phyloP scores from a whole-genome alignment of 2,888 invertebrate species.

The Neocrepidodera transversa region DNA sequence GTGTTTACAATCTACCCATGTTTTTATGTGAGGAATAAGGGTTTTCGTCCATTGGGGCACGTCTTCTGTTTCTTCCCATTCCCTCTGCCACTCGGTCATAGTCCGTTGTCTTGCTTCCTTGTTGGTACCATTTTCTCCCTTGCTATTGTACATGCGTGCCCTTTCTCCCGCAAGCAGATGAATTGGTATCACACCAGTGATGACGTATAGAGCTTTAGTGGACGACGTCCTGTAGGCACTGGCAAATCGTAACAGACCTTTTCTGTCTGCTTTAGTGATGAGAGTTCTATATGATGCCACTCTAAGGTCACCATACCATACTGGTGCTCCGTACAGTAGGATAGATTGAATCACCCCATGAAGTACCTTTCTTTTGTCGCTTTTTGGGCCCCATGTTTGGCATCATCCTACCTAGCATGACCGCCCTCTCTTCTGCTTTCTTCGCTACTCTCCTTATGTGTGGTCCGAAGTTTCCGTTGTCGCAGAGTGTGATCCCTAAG shows the following conservation, averaged over 20 bases:
- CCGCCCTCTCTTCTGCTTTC: conserved; percentile 25
- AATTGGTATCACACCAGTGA: too few relatives aligned
- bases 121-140: background rate
- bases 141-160: background rate
- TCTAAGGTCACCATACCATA: conserved; percentile 18
- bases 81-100: too few relatives aligned
- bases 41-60: background rate
- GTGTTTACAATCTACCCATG: background rate
- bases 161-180: background rate
- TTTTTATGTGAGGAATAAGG: background rate
- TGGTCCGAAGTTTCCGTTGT: conserved; percentile 2
- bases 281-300: background rate
- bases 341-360: conserved; percentile 24
- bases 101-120: background rate
- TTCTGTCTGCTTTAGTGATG: background rate
- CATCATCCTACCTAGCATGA: conserved; percentile 40
- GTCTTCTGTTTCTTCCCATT: background rate
- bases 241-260: background rate
- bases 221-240: background rate
- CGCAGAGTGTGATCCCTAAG: background rate
- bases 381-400: conserved; percentile 31
- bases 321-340: conserved; percentile 33
- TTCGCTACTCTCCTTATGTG: conserved; percentile 2
- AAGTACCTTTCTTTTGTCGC: conserved; percentile 17
- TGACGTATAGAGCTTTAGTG: background rate